Evolutionary conservation across 2,888 invertebrate genomes (phyloP).

Genomic region (Drosophila ustulata): DNA sequence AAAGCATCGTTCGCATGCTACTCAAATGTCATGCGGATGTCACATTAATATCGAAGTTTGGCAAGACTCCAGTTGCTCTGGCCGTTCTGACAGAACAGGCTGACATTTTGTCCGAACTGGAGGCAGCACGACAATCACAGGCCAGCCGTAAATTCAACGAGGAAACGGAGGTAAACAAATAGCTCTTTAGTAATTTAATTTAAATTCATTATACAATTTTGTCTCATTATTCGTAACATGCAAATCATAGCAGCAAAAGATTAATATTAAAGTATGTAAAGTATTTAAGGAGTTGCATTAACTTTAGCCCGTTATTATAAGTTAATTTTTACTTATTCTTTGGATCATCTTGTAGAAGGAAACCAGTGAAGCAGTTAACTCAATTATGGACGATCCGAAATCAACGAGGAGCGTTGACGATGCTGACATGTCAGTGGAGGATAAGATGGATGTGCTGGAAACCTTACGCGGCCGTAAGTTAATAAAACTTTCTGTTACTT

Average conservation of each 20-base stretch:
- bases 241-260: constrained; percentile 39
- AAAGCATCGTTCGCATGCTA: constrained; percentile 89
- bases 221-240: constrained; percentile 15
- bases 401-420: constrained; percentile 49
- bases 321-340: background rate
- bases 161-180: constrained; percentile 77
- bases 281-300: background rate
- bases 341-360: constrained; percentile 76
- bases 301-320: background rate
- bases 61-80: constrained; percentile 89
- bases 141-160: constrained; percentile 80
- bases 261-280: constrained; percentile 60
- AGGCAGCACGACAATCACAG: constrained; percentile 84
- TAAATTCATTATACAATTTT: background rate
- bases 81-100: constrained; percentile 88
- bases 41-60: constrained; percentile 89
- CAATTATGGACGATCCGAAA: constrained; percentile 80
- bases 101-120: constrained; percentile 87
- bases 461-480: constrained; percentile 65
- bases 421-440: constrained; percentile 72
- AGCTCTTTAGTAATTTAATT: background rate
- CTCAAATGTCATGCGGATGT: constrained; percentile 91
- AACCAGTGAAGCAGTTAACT: constrained; percentile 84
- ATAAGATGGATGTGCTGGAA: constrained; percentile 73
- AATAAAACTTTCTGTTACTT: background rate